Evolutionary conservation across 2,888 invertebrate species (phyloP).

Genomic region (Cyrtodaria siliqua): DNA sequence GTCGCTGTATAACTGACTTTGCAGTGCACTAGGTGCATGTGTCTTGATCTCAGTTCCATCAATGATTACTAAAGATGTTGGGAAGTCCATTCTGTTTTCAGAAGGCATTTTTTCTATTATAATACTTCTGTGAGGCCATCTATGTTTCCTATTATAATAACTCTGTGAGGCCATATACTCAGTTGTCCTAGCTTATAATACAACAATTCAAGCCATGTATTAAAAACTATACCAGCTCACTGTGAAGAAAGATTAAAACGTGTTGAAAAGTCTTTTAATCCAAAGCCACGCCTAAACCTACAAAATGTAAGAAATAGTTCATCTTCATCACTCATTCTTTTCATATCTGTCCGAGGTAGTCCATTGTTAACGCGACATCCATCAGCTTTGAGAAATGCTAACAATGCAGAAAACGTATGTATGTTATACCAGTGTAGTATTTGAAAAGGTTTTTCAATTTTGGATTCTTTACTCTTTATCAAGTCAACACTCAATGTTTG

Average conservation of each 20-base stretch:
- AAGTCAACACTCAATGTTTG: constrained; percentile 1
- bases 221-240: constrained; percentile 22
- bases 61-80: constrained; percentile 40
- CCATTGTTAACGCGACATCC: background rate
- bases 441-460: constrained; percentile 6
- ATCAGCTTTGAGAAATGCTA: constrained; percentile 7
- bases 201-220: constrained; percentile 24
- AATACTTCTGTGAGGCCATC: constrained; percentile 29
- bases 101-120: constrained; percentile 37
- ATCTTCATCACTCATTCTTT: constrained; percentile 7
- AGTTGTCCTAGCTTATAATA: constrained; percentile 27
- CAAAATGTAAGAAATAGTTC: background rate
- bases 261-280: constrained; percentile 23
- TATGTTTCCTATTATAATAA: too few species aligned
- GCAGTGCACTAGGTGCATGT: constrained; percentile 26
- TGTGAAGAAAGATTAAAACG: constrained; percentile 23
- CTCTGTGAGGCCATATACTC: constrained; percentile 40
- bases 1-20: constrained; percentile 39
- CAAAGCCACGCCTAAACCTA: constrained; percentile 18
- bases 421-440: constrained; percentile 14
- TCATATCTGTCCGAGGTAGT: constrained; percentile 1
- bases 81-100: constrained; percentile 36
- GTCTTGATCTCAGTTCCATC: constrained; percentile 50
- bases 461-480: background rate
- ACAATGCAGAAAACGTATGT: constrained; percentile 6